phyloP scores from a whole-genome alignment of 1,140 invertebrate genomes.

The Battus philenor region DNA sequence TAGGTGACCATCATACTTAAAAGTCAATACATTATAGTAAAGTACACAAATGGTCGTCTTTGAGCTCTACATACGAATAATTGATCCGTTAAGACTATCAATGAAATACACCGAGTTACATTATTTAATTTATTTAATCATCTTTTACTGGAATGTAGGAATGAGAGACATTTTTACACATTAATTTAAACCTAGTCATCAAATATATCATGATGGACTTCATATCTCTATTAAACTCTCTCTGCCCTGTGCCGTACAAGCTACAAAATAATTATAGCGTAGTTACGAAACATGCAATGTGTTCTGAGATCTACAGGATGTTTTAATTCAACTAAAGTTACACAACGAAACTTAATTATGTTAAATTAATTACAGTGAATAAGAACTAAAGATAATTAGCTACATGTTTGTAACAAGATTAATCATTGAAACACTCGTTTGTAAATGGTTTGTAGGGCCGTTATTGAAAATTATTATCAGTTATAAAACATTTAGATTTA shows the following conservation, averaged over 20 bases:
- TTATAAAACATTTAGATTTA: background rate
- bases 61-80: constrained; percentile 59
- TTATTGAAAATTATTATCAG: background rate
- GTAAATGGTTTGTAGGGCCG: no score
- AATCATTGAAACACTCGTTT: no score
- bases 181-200: constrained; percentile 6
- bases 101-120: constrained; percentile 33
- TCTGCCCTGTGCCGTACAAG: background rate
- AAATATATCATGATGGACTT: constrained; percentile 4
- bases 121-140: constrained; percentile 18
- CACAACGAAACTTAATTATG: no score
- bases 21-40: constrained; percentile 1
- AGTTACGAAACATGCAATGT: background rate
- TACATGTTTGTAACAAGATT: no score
- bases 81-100: constrained; percentile 55
- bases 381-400: background rate
- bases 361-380: background rate
- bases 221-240: constrained; percentile 1
- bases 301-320: background rate
- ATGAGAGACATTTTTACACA: constrained; percentile 26
- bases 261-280: background rate
- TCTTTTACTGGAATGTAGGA: constrained; percentile 48
- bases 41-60: constrained; percentile 20
- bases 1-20: constrained; percentile 18
- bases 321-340: background rate